Percentiles rank a stretch among this genome's conserved stretches.
phyloP scores from a whole-genome alignment of 2,113 vertebrate species.

The Caranx melampygus region DNA sequence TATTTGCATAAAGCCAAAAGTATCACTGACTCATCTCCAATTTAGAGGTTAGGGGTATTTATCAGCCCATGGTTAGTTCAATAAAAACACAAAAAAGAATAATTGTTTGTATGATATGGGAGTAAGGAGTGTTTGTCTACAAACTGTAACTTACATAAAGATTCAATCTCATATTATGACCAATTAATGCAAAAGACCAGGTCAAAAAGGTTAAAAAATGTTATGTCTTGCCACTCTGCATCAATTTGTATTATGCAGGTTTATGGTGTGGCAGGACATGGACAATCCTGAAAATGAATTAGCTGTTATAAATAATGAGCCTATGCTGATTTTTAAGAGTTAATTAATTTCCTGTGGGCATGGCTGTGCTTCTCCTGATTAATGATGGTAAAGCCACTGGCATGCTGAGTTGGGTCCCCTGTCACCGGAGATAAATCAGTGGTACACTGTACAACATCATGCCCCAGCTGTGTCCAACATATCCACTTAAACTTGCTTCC shows the following conservation, averaged over 20 bases:
- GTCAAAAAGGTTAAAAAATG: too few relatives aligned
- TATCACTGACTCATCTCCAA: too few relatives aligned
- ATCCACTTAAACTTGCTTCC: slow-evolving; percentile 55
- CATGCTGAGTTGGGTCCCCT: slow-evolving; percentile 65
- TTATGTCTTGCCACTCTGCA: background rate
- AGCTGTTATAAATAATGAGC: slow-evolving; percentile 65
- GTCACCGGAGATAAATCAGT: slow-evolving; percentile 79
- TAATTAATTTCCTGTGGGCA: slow-evolving; percentile 81
- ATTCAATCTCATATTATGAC: too few relatives aligned
- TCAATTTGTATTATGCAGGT: background rate
- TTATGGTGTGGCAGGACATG: background rate
- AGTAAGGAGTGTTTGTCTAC: too few relatives aligned
- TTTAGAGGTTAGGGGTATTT: too few relatives aligned
- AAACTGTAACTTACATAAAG: too few relatives aligned
- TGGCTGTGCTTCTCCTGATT: slow-evolving; percentile 75
- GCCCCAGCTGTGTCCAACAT: slow-evolving; percentile 75
- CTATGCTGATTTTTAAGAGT: slow-evolving; percentile 75
- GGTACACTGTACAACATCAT: slow-evolving; percentile 45
- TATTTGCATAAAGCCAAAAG: too few relatives aligned
- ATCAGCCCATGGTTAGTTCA: too few relatives aligned
- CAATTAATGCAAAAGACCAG: too few relatives aligned
- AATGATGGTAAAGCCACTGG: slow-evolving; percentile 73
- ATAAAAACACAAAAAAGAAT: too few relatives aligned
- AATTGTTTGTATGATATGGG: too few relatives aligned
- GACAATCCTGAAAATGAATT: slow-evolving; percentile 43